Evolutionary conservation across 1,140 invertebrate species (phyloP), one percentile per base, ranked within the genome.

Genomic region (Antheraea pernyi): DNA sequence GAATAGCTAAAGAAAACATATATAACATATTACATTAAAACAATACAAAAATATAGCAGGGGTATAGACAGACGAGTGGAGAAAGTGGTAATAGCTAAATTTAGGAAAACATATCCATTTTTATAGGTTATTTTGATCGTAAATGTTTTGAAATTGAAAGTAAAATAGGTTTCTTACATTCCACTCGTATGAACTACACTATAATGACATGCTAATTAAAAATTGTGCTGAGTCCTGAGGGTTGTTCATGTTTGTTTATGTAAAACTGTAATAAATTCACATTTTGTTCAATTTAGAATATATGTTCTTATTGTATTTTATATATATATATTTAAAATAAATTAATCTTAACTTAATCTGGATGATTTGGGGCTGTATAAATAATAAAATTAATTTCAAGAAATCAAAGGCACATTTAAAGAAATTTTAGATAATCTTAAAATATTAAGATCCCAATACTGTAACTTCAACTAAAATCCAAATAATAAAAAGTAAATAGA

Each of bases 401-500:
- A 42, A 42, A 4, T 42, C 11, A 42, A 42, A 42, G 39, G 39
- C 7, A 42, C 0, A 42, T 8, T 42, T 42, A 11, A 42, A 42
- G 11, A 9, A 42, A 42, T 42, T 42, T 3, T 42, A 42, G 22
- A 4, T 30, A 30, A 2, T 30, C 22, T 2, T 1, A 30, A 30
- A 30, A 30, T 30, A 30, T 42, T 42, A 42, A 42, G 39, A 9
- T 42, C 39, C 22, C 22, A 30, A 30, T 30, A 30, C 1, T n/a
- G n/a, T n/a, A n/a, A n/a, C n/a, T n/a, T n/a, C n/a, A n/a, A n/a
- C n/a, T 30, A 2, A 30, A 30, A 30, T 30, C 22, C 22, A 30
- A 53, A n/a, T 6, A 53, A 70, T 53, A 22, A 60, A 66, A 67
- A 37, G 68, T 64, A 37, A 30, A 13, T 63, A n/a, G 11, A 72